Percentiles rank a stretch among this genome's conserved stretches.
Evolutionary conservation across 2,113 vertebrate genomes (phyloP).

Genomic region (Coptodon bakossiorum): DNA sequence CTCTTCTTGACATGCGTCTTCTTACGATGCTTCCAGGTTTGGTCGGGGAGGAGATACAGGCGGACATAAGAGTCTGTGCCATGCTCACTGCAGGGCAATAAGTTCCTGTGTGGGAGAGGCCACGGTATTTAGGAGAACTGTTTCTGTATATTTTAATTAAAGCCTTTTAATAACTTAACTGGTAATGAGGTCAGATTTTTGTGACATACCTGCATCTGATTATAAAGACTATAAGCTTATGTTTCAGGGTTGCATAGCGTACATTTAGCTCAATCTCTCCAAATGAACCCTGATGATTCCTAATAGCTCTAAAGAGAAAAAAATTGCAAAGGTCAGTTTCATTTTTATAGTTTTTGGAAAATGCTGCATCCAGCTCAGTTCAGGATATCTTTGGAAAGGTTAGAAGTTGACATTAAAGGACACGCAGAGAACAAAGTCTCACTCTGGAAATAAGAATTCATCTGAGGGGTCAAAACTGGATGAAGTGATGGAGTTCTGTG

Average conservation of each 20-base stretch:
- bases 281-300: constrained; percentile 71
- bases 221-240: constrained; percentile 79
- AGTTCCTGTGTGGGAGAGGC: constrained; percentile 68
- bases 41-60: constrained; percentile 89
- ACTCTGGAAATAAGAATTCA: constrained; percentile 71
- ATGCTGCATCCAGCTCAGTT: not conserved
- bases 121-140: not conserved
- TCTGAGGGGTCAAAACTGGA: constrained; percentile 84
- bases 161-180: not conserved
- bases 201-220: constrained; percentile 83
- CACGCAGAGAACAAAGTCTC: constrained; percentile 47
- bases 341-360: not conserved
- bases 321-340: not conserved
- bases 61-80: constrained; percentile 90
- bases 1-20: constrained; percentile 84
- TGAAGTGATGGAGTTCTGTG: constrained; percentile 81
- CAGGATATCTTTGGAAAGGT: not conserved
- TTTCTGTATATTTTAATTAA: not conserved
- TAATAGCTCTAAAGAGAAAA: constrained; percentile 46
- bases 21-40: constrained; percentile 83
- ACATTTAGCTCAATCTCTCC: constrained; percentile 85
- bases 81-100: constrained; percentile 76
- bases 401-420: not conserved
- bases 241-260: constrained; percentile 79
- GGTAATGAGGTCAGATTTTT: not conserved